Base-by-base conservation (phyloP, 2,113 vertebrate genomes). In the Leucoraja erinaceus region DNA sequence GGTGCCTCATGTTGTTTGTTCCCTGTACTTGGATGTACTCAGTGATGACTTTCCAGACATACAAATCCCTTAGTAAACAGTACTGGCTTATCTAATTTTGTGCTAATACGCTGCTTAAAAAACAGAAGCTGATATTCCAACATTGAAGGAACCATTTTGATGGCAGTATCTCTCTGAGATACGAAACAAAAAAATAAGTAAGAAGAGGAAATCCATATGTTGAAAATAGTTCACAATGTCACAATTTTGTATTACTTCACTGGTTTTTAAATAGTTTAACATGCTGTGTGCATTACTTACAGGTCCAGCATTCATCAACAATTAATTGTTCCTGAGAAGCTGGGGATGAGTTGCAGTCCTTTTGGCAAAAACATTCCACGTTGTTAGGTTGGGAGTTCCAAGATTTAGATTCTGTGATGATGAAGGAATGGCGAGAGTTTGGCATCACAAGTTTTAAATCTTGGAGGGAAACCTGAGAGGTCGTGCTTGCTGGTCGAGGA, bases 1-100 rank as follows among this genome's bases (percentile, higher is more conserved):
- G 83, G 59, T 86, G 83, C 83, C 83, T 86, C 83, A 86, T 28
- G 83, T 59, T 84, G 59, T 59, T 84, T 84, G 81, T 84, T 84
- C 59, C 81, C 28, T 28, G 81, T 31, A 63, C 83, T 63, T 86
- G 83, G 83, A 63, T 86, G 28, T 63, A 86, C 56, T 86, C 56
- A 14, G 56, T 63, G 83, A 86, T 61, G 83, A 31, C 83, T 86
- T 86, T 86, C 56, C 83, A 86, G 56, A 86, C 83, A 86, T 86
- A 86, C 31, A 86, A 86, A 86, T 86, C 56, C 25, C 0, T 61
- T 63, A 63, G 83, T 63, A 86, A 86, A 86, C 83, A 86, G 56
- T 31, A 84, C 56, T 63, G 83, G 28, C 83, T 86, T 86, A 86
- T 63, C 83, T 86, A 28, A 86, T 86, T 86, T 86, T 4, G 59